phyloP scores from a whole-genome alignment of 1,140 invertebrate species.

The Lamellibrachia luymesi region DNA sequence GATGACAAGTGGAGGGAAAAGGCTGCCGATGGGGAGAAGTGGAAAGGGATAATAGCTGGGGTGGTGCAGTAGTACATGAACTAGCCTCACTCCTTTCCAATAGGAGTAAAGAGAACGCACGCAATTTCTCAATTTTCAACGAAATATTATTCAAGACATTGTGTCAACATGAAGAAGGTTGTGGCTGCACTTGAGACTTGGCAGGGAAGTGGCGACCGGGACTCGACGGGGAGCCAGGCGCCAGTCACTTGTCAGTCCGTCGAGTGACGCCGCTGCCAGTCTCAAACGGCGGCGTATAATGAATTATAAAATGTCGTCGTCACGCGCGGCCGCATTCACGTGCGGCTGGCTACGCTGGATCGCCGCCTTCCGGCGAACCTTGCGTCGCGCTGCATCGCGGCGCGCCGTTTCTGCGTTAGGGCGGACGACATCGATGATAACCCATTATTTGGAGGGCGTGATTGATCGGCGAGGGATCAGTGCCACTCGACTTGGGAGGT shows the following conservation, averaged over 20 bases:
- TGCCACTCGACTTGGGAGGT: neutral
- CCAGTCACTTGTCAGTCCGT: neutral
- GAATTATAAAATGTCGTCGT: slow-evolving; percentile 1
- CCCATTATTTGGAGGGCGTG: neutral
- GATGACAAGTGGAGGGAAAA: no score
- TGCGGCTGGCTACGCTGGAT: neutral
- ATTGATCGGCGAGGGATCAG: neutral
- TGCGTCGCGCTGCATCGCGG: neutral
- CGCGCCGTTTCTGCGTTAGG: neutral
- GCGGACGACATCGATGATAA: neutral
- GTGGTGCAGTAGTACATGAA: no score
- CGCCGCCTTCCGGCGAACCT: neutral
- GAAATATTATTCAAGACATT: neutral
- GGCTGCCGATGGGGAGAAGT: no score
- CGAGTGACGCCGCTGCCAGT: neutral
- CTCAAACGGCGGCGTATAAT: neutral
- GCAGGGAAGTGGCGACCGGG: neutral
- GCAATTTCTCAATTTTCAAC: no score
- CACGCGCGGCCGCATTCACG: neutral
- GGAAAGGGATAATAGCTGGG: no score
- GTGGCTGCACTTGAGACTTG: neutral
- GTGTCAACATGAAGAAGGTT: neutral
- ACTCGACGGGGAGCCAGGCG: neutral
- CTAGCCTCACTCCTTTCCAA: no score
- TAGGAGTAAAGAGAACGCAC: no score